Evolutionary conservation across 2,888 invertebrate species (phyloP).

Genomic region (Xestobium rufovillosum): DNA sequence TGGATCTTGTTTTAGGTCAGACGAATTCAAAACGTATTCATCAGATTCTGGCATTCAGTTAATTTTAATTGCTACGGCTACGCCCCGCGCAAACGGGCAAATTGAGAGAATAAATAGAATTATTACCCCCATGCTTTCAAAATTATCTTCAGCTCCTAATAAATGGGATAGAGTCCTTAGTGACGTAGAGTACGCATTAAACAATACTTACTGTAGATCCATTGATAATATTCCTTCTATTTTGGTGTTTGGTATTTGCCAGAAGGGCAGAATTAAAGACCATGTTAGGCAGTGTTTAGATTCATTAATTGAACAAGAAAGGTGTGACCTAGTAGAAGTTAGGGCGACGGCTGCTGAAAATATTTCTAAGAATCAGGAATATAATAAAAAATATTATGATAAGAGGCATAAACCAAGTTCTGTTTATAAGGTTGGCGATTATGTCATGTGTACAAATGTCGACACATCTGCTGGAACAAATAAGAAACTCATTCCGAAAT

Average conservation of each 20-base stretch:
- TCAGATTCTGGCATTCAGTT: conserved; percentile 14
- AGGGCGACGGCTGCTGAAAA: conserved; percentile 11
- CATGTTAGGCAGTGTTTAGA: conserved; percentile 11
- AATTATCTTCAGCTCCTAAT: conserved; percentile 14
- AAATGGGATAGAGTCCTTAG: conserved; percentile 20
- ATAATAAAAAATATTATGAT: too few relatives aligned
- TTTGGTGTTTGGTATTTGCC: conserved; percentile 10
- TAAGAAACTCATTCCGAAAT: too few relatives aligned
- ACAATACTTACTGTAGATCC: conserved; percentile 8
- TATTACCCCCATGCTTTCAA: conserved; percentile 22
- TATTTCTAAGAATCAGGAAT: too few relatives aligned
- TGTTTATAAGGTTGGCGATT: conserved; percentile 17
- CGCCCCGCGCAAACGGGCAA: conserved; percentile 26
- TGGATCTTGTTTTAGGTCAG: conserved; percentile 22
- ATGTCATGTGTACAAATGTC: conserved; percentile 23
- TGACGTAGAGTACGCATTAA: conserved; percentile 13
- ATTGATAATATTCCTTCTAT: too few relatives aligned
- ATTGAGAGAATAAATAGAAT: conserved; percentile 19
- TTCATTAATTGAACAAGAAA: not conserved
- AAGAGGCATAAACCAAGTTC: too few relatives aligned
- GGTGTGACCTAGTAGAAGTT: too few relatives aligned
- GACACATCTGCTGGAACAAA: conserved; percentile 20
- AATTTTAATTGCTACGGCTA: conserved; percentile 21
- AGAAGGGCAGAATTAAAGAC: conserved; percentile 10
- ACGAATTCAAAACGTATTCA: conserved; percentile 21